Evolutionary conservation across 1,140 invertebrate species (phyloP).

Genomic region (Drosophila cardini): DNA sequence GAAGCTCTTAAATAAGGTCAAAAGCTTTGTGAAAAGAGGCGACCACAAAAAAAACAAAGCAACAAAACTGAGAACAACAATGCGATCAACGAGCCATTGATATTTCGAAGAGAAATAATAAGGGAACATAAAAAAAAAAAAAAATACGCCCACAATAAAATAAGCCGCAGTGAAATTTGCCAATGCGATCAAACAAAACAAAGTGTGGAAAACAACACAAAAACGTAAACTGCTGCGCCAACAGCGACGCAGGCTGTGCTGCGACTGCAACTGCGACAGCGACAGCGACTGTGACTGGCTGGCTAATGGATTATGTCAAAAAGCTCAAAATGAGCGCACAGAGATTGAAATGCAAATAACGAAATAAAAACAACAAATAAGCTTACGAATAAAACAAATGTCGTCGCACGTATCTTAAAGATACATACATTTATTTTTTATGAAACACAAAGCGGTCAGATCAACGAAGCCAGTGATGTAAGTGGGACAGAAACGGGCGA

Average conservation of each 20-base stretch:
- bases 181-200: conserved; percentile 68
- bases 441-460: conserved; percentile 30
- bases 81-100: conserved; percentile 66
- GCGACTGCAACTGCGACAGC: conserved; percentile 11
- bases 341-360: conserved; percentile 62
- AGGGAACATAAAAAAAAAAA: conserved; percentile 47
- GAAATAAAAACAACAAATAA: conserved; percentile 60
- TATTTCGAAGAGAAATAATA: conserved; percentile 64
- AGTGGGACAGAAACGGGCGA: too few relatives aligned
- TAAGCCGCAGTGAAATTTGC: conserved; percentile 65
- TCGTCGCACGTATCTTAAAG: conserved; percentile 59
- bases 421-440: conserved; percentile 44
- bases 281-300: conserved; percentile 24
- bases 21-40: conserved; percentile 47
- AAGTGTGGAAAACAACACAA: conserved; percentile 64
- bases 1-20: conserved; percentile 72
- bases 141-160: conserved; percentile 71
- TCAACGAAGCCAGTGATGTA: neutral
- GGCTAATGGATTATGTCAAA: conserved; percentile 60
- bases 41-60: conserved; percentile 4
- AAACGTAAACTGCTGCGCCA: conserved; percentile 29
- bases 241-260: conserved; percentile 4
- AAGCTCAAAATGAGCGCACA: conserved; percentile 40
- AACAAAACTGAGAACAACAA: conserved; percentile 10
- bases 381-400: conserved; percentile 60